A percentile compares a stretch with the other conserved stretches of the same genome.
phyloP scores from a whole-genome alignment of 2,113 vertebrate species.

The Gymnogyps californianus region DNA sequence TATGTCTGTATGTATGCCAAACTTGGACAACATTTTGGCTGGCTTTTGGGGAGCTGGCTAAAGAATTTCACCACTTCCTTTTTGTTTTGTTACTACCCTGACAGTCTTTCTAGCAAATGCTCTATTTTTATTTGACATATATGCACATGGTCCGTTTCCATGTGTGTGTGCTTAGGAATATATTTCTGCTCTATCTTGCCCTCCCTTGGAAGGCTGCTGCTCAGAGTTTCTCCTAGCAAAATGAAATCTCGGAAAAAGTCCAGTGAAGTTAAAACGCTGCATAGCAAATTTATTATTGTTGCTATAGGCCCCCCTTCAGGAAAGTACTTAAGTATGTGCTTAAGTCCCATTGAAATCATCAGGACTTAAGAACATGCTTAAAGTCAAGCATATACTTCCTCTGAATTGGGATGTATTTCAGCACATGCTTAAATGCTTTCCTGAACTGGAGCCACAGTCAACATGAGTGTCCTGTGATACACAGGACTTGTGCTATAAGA shows the following conservation, averaged over 20 bases:
- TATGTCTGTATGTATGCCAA: neutral
- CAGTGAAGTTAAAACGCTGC: neutral
- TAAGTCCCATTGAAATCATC: conserved; percentile 31
- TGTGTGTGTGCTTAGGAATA: neutral
- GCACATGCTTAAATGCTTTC: conserved; percentile 51
- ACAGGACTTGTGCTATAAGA: neutral
- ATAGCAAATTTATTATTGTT: conserved; percentile 22
- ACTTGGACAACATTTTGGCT: conserved; percentile 43
- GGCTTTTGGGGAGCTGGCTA: conserved; percentile 24
- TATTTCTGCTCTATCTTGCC: neutral
- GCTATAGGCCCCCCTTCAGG: neutral
- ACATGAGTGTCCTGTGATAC: neutral
- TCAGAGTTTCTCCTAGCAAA: neutral
- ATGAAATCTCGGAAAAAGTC: neutral
- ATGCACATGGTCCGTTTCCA: neutral
- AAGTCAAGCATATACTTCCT: conserved; percentile 34
- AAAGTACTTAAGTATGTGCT: conserved; percentile 45
- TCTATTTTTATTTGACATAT: conserved; percentile 10
- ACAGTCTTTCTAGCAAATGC: neutral
- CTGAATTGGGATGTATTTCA: conserved; percentile 42
- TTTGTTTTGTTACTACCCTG: conserved; percentile 1
- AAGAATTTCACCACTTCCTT: conserved; percentile 20
- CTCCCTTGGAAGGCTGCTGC: neutral
- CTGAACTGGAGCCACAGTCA: conserved; percentile 38
- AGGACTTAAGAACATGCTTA: conserved; percentile 41